These are phyloP conservation scores for Alviniconcha strummeri DNA, from an alignment of 2,888 invertebrate species.

Conservation along the genomic window DNA sequence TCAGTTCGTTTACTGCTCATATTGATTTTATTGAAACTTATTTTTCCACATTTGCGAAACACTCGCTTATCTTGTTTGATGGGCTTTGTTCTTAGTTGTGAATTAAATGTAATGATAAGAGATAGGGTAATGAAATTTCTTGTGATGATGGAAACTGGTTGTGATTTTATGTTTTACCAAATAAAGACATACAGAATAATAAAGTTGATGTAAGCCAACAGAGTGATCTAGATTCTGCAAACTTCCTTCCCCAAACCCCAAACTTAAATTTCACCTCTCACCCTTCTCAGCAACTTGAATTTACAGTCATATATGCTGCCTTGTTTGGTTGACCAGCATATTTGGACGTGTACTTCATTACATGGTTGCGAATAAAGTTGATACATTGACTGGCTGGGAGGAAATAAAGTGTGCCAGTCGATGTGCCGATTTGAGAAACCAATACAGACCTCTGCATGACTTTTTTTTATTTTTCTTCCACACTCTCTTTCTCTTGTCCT, in stretches of 20 bases:
- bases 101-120: too few relatives aligned
- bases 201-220: neutral
- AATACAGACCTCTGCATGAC: constrained; percentile 1
- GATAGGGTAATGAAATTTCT: too few relatives aligned
- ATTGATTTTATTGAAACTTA: too few relatives aligned
- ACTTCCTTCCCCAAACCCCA: neutral
- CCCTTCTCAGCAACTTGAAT: neutral
- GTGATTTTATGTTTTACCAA: too few relatives aligned
- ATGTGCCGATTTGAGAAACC: constrained; percentile 4
- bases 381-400: constrained; percentile 18
- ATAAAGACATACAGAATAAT: neutral
- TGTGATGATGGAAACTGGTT: too few relatives aligned
- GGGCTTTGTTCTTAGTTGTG: too few relatives aligned
- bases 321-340: constrained; percentile 1
- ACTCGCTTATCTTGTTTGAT: too few relatives aligned
- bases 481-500: neutral
- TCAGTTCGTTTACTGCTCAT: too few relatives aligned
- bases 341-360: constrained; percentile 18
- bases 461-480: neutral
- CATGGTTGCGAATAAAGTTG: constrained; percentile 27
- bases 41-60: too few relatives aligned
- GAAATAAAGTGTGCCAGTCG: constrained; percentile 35
- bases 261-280: too few relatives aligned
- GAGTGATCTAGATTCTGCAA: neutral
- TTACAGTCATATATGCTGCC: constrained; percentile 3